Evolutionary conservation across 2,113 vertebrate genomes (phyloP).

Genomic region (Columbina picui): DNA sequence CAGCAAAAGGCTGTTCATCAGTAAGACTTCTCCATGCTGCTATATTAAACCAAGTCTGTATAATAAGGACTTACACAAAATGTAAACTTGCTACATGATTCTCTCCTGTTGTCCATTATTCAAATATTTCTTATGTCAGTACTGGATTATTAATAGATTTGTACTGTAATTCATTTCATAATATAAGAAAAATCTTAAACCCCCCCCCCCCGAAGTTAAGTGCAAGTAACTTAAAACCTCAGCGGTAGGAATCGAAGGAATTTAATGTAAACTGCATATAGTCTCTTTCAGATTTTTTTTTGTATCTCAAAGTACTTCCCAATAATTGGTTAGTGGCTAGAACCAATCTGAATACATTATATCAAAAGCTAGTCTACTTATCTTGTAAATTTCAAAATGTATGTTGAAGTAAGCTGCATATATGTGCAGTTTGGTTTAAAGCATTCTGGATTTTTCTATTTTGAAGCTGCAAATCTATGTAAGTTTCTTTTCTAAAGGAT

Average conservation of each 20-base stretch:
- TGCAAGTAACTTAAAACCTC: background rate
- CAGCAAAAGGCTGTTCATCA: background rate
- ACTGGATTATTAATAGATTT: background rate
- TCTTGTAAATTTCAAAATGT: conserved; percentile 51
- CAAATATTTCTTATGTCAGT: background rate
- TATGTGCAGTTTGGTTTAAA: conserved; percentile 2
- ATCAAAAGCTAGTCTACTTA: conserved; percentile 13
- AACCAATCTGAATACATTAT: conserved; percentile 47
- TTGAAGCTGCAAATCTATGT: conserved; percentile 9
- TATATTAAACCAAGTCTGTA: background rate
- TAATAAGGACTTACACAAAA: background rate
- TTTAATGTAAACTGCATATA: conserved; percentile 42
- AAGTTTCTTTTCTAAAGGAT: conserved; percentile 31
- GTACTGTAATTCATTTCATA: background rate
- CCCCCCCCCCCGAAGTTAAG: background rate
- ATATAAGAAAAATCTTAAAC: background rate
- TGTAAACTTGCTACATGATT: background rate
- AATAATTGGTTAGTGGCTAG: conserved; percentile 21
- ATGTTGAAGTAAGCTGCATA: conserved; percentile 2
- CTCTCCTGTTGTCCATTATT: background rate
- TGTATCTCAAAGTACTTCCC: conserved; percentile 23
- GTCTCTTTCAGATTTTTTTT: background rate
- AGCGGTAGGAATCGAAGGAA: background rate
- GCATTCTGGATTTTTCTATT: conserved; percentile 27
- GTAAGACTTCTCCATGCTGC: background rate